Evolutionary conservation across 2,797 vertebrate species (phyloP).

Genomic region (Pantherophis alleghaniensis): DNA sequence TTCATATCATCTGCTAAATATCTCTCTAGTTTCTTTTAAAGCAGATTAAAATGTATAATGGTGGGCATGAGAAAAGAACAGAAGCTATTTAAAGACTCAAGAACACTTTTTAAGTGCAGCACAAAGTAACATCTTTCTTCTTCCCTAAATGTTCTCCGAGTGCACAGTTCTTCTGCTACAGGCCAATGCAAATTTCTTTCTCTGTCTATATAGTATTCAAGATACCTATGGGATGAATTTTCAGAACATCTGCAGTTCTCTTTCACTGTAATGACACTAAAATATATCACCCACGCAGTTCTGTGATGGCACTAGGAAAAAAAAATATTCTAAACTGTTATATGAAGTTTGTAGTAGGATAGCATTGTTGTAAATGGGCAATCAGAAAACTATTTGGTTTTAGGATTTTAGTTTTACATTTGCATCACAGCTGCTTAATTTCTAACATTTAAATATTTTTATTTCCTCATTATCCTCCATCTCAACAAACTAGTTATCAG

Average conservation of each 20-base stretch:
- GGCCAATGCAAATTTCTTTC: constrained; percentile 1
- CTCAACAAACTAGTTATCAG: not conserved
- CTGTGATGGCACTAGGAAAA: not conserved
- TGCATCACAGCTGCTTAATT: not conserved
- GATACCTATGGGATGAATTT: constrained; percentile 15
- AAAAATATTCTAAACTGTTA: constrained; percentile 10
- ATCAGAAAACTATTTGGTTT: constrained; percentile 37
- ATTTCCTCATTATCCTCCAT: not conserved
- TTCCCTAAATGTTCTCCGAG: constrained; percentile 28
- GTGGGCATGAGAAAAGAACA: constrained; percentile 1
- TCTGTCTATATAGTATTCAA: not conserved
- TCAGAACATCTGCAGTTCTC: constrained; percentile 25
- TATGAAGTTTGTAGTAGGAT: constrained; percentile 30
- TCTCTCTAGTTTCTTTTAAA: not conserved
- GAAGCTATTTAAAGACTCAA: constrained; percentile 16
- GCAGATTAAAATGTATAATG: constrained; percentile 12
- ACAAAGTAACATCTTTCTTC: constrained; percentile 3
- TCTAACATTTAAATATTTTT: not conserved
- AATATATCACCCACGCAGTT: not conserved
- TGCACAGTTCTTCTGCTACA: constrained; percentile 21
- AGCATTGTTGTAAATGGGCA: constrained; percentile 25
- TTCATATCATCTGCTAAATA: not conserved
- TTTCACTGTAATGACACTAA: constrained; percentile 7
- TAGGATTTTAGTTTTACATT: constrained; percentile 19
- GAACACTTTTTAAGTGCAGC: constrained; percentile 7